Evolutionary conservation across 2,888 invertebrate species (phyloP), one percentile per base, ranked within the genome.

Genomic region (Stegana nigrithorax): DNA sequence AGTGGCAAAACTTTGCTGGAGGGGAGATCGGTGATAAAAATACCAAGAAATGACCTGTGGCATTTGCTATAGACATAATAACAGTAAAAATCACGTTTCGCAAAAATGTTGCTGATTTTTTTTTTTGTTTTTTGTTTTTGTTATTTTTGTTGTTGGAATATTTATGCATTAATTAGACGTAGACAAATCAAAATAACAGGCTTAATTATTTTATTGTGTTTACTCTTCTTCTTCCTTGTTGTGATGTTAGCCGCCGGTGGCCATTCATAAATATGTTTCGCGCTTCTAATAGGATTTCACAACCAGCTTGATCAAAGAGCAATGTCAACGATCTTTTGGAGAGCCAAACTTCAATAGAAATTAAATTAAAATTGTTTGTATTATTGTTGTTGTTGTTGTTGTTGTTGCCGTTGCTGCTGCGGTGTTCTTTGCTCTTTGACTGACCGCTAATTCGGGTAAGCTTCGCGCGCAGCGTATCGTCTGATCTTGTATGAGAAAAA

Each of bases 321-420:
- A 68, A 75, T 77, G 75, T 77, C 75, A 77, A 73, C 69, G 78
- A 72, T 73, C 80, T 74, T 44, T n/a, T n/a, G n/a, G n/a, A n/a
- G n/a, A n/a, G n/a, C n/a, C n/a, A n/a, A n/a, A n/a, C n/a, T n/a
- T n/a, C n/a, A n/a, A n/a, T n/a, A n/a, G n/a, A n/a, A n/a, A n/a
- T n/a, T n/a, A n/a, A n/a, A n/a, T n/a, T n/a, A n/a, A n/a, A n/a
- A n/a, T n/a, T n/a, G n/a, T n/a, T n/a, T n/a, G n/a, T n/a, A n/a
- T n/a, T n/a, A n/a, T n/a, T n/a, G n/a, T n/a, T n/a, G n/a, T n/a
- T n/a, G n/a, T n/a, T n/a, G n/a, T n/a, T n/a, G n/a, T n/a, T n/a
- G n/a, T n/a, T n/a, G n/a, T n/a, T n/a, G n/a, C n/a, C n/a, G n/a
- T n/a, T n/a, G n/a, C n/a, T n/a, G n/a, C n/a, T n/a, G n/a, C n/a